Conservation (phyloP, 23 tunicate genomes). For the Oikopleura vanhoeffeni region DNA sequence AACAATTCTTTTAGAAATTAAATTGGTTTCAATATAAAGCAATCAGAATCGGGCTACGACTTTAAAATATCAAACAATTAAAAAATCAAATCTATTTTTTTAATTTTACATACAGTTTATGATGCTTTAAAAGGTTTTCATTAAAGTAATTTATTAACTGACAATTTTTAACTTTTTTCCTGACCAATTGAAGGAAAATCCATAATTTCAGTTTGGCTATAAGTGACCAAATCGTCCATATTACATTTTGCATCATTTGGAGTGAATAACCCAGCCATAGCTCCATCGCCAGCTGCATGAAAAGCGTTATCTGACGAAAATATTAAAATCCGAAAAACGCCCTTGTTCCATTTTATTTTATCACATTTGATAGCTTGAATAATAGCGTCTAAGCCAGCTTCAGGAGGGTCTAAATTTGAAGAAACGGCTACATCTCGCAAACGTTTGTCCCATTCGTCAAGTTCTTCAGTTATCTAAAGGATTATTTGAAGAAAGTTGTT, state of each 20-base stretch:
- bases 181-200: conserved; percentile 96
- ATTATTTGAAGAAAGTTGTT: too few relatives aligned
- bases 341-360: background rate
- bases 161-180: too few relatives aligned
- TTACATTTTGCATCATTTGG: conserved; percentile 72
- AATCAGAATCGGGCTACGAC: too few relatives aligned
- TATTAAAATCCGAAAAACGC: conserved; percentile 14
- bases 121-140: too few relatives aligned
- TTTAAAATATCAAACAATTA: too few relatives aligned
- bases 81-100: too few relatives aligned
- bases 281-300: conserved; percentile 94
- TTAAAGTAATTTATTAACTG: too few relatives aligned
- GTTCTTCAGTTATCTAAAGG: background rate
- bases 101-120: too few relatives aligned
- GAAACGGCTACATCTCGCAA: background rate
- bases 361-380: conserved; percentile 29
- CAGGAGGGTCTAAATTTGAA: conserved; percentile 64
- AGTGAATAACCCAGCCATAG: conserved; percentile 71
- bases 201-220: background rate
- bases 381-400: conserved; percentile 96
- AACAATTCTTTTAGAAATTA: too few relatives aligned
- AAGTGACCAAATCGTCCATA: background rate
- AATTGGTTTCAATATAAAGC: too few relatives aligned
- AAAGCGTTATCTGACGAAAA: conserved; percentile 76
- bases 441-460: background rate